Base-by-base conservation (phyloP, 92 coral and sea anemone genomes). In the Palythoa heliodiscus region DNA sequence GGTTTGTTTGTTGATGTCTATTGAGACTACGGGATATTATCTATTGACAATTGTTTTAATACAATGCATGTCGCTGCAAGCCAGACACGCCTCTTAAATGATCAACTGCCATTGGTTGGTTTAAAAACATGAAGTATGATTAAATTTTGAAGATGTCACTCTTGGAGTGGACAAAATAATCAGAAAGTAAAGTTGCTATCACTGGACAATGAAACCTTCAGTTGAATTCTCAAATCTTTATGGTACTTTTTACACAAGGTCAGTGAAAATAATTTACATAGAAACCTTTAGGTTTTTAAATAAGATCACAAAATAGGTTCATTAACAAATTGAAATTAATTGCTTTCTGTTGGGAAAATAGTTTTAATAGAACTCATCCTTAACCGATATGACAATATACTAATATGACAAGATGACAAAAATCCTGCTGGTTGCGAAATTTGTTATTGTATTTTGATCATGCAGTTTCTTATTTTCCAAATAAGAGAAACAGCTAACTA, bases 41-140 rank as follows among this genome's bases (percentile, higher is more conserved):
- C 71, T 8, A 58, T 60, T 78, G 38, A n/a, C 14, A 58, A 58
- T 78, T 78, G 71, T 60, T 78, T 78, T 11, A 11, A 39, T 4
- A 14, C 16, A 78, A 76, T 37, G 50, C 52, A 61, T 7, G 70
- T 12, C 83, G 15, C 6, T 37, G 54, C 71, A 38, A 17, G 83
- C 64, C 7, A 38, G 71, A 38, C 83, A 61, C 71, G 53, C 83
- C 83, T 61, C 10, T 15, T 4, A 11, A 35, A 78, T 14, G 22
- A 78, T 1, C 35, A 19, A 39, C 24, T 9, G 10, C 38, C 52
- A 78, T 78, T 60, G 83, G 83, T n/a, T 39, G 20, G 23, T 39
- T 35, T 35, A 37, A 60, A 78, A 78, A 50, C 17, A 11, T 11
- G 22, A 17, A 17, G 52, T 78, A 7, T 20, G 12, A 55, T 15